Base-by-base conservation (phyloP, 2,797 vertebrate genomes). In the Danio jaintianensis region DNA sequence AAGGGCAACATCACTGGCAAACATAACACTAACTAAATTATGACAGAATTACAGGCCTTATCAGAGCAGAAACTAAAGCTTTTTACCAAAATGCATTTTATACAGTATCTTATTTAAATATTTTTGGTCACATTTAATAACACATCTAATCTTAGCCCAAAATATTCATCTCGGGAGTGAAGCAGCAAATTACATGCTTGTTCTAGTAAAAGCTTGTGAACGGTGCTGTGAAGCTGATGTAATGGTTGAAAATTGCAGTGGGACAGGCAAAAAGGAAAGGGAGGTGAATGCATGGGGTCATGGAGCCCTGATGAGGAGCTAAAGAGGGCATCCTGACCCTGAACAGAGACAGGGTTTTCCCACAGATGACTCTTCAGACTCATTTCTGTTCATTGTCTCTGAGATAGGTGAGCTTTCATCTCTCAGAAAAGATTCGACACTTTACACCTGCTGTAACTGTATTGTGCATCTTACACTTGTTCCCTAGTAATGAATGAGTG, bases 221-320 rank as follows among this genome's bases (percentile, higher is more conserved):
- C 8, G 42, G 11, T 75, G n/a, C 55, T 76, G 16, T 10, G 59
- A 48, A 71, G n/a, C 53, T 82, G 83, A 79, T 76, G 67, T 86
- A 86, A 84, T 82, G 78, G 64, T 67, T 80, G 67, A 58, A 50
- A 50, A 58, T 36, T 71, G 75, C 29, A 1, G 38, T 69, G 56
- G 70, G 67, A 72, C 70, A 78, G 78, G 70, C 78, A 68, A 73
- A 38, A 76, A 70, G 71, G 72, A 84, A 47, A 83, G 56, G 82
- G 68, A 78, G 85, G 29, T 38, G 70, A 72, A 86, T 61, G 58
- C 75, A 78, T 84, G 45, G 85, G 89, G 91, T 93, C 88, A 81
- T 67, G 67, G 72, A 88, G 91, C 90, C 86, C 91, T 75, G 82
- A 80, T 56, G 56, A 82, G 83, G 82, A 78, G 83, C 80, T 75